Conservation (phyloP, 2,113 vertebrate genomes). For the Ranitomeya imitator region DNA sequence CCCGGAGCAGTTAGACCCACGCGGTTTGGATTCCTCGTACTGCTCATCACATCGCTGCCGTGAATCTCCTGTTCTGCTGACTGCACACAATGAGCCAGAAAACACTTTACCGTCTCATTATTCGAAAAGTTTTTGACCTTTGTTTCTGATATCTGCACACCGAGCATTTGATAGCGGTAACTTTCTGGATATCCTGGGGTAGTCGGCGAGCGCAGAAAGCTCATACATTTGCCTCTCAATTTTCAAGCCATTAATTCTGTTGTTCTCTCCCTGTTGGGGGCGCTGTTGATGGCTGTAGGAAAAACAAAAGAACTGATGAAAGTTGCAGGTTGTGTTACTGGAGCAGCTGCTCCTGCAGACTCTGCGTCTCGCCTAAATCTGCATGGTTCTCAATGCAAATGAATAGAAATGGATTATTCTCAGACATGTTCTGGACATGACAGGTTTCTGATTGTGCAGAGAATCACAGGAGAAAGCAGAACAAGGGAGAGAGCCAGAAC, state of each 20-base stretch:
- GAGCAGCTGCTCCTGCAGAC: conserved; percentile 65
- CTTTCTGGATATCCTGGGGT: conserved; percentile 65
- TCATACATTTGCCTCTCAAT: conserved; percentile 71
- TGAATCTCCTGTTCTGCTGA: conserved; percentile 41
- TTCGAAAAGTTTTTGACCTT: conserved; percentile 62
- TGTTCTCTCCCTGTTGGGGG: conserved; percentile 74
- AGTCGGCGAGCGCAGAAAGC: conserved; percentile 68
- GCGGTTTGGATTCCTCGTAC: neutral
- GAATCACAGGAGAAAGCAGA: too few species aligned
- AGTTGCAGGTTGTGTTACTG: conserved; percentile 67
- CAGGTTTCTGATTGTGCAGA: too few species aligned
- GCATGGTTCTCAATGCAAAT: neutral
- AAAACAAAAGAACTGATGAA: conserved; percentile 66
- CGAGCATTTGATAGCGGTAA: conserved; percentile 60
- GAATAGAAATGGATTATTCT: too few species aligned
- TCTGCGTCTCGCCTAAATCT: conserved; percentile 57
- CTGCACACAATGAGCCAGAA: conserved; percentile 39
- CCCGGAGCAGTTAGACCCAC: neutral
- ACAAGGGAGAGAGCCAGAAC: too few species aligned
- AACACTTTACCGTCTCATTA: conserved; percentile 49
- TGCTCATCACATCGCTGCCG: neutral
- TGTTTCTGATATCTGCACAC: conserved; percentile 55
- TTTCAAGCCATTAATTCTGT: conserved; percentile 78
- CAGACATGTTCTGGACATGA: too few species aligned
- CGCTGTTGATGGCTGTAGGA: conserved; percentile 71